Percentiles rank a stretch among this genome's conserved stretches.
Conservation (phyloP, 2,113 vertebrate species). For the Meriones unguiculatus region DNA sequence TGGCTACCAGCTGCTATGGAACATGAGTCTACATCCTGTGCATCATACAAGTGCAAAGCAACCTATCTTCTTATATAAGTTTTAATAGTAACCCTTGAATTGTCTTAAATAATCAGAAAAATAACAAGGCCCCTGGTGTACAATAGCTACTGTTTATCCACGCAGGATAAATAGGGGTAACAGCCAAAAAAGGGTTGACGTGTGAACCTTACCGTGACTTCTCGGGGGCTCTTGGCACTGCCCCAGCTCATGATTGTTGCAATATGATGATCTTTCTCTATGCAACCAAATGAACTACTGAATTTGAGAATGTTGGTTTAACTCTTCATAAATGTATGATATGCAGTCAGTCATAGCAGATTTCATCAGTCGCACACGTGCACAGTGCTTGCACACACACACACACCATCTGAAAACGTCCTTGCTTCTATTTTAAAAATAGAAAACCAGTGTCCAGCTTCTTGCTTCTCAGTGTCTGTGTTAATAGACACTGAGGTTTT, state of each 20-base stretch:
- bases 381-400: too few species aligned
- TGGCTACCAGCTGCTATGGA: neutral
- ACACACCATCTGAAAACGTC: neutral
- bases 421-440: neutral
- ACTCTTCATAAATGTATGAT: neutral
- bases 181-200: neutral
- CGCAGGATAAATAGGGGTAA: neutral
- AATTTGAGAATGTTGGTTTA: neutral
- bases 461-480: neutral
- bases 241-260: neutral
- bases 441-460: neutral
- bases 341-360: neutral
- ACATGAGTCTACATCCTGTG: neutral
- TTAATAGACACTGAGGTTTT: neutral
- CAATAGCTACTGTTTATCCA: neutral
- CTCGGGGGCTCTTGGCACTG: neutral
- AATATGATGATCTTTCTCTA: neutral
- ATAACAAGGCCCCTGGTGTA: neutral
- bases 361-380: neutral
- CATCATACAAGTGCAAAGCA: neutral
- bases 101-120: slow-evolving; percentile 35
- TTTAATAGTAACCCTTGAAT: slow-evolving; percentile 24
- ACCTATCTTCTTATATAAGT: slow-evolving; percentile 16
- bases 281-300: neutral
- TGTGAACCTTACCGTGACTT: neutral